phyloP scores from a whole-genome alignment of 2,113 vertebrate genomes.

The Arvicanthis niloticus region DNA sequence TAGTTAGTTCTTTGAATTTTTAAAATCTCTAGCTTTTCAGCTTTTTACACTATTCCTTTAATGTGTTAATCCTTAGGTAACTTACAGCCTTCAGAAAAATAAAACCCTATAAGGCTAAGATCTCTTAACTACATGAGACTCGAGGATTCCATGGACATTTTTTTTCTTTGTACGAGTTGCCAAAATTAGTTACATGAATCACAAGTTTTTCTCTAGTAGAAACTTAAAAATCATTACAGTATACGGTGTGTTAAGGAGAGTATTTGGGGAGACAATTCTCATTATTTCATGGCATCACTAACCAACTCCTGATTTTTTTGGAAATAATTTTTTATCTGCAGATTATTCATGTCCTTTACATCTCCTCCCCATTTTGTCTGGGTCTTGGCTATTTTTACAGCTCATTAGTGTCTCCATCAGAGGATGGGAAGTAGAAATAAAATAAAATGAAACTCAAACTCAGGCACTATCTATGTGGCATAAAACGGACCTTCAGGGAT shows the following conservation, averaged over 20 bases:
- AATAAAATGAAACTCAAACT: constrained; percentile 58
- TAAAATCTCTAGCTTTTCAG: not conserved
- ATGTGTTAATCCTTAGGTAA: not conserved
- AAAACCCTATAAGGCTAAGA: not conserved
- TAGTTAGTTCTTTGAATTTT: constrained; percentile 35
- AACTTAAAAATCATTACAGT: not conserved
- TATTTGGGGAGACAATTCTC: constrained; percentile 11
- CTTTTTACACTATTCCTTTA: not conserved
- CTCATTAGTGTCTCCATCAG: constrained; percentile 62
- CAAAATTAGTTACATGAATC: constrained; percentile 30
- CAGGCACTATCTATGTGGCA: constrained; percentile 32
- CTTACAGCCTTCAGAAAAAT: constrained; percentile 16
- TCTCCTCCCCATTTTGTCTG: constrained; percentile 48
- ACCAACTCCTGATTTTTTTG: constrained; percentile 53
- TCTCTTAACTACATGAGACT: not conserved
- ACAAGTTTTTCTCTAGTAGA: not conserved
- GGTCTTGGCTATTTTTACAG: constrained; percentile 65
- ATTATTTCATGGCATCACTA: constrained; percentile 25
- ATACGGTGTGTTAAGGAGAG: not conserved
- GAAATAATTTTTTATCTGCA: constrained; percentile 37
- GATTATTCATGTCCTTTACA: constrained; percentile 59
- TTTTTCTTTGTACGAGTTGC: constrained; percentile 6
- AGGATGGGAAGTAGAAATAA: constrained; percentile 58
- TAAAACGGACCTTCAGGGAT: constrained; percentile 52
- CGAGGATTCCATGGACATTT: not conserved